phyloP scores from a whole-genome alignment of 2,797 vertebrate genomes.

The Melanotaenia nigrans region DNA sequence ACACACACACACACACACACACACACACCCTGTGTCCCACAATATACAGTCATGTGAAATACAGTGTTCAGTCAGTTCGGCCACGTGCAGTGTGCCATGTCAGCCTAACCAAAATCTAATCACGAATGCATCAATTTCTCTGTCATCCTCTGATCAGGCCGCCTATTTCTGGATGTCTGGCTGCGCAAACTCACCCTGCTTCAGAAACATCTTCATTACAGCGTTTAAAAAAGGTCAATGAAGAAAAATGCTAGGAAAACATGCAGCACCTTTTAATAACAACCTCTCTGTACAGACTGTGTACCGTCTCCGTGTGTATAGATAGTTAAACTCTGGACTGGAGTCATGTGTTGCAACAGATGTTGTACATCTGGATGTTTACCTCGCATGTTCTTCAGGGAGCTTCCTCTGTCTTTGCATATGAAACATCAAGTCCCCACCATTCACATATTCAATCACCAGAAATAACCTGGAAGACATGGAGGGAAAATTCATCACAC shows the following conservation, averaged over 20 bases:
- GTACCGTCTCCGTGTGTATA: neutral
- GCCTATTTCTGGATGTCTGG: slow-evolving; percentile 20
- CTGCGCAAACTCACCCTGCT: slow-evolving; percentile 1
- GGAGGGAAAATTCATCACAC: neutral
- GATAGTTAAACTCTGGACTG: neutral
- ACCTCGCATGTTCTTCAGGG: slow-evolving; percentile 97
- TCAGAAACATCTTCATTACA: neutral
- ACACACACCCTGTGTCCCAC: neutral
- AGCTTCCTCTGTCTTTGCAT: slow-evolving; percentile 98
- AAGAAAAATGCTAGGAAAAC: neutral
- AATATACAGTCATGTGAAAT: slow-evolving; percentile 6
- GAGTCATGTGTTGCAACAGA: neutral
- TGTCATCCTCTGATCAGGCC: slow-evolving; percentile 6
- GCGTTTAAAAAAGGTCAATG: neutral
- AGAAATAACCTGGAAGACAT: slow-evolving; percentile 88
- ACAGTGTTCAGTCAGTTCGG: slow-evolving; percentile 16
- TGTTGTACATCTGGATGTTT: slow-evolving; percentile 48
- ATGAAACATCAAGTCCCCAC: slow-evolving; percentile 98
- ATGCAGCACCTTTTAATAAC: neutral
- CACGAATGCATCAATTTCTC: slow-evolving; percentile 13
- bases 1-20: too few relatives aligned
- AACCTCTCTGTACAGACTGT: neutral
- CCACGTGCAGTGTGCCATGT: slow-evolving; percentile 26
- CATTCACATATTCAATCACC: slow-evolving; percentile 97
- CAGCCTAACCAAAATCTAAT: slow-evolving; percentile 56